A percentile compares a stretch with the other conserved stretches of the same genome.
phyloP scores from a whole-genome alignment of 2,888 invertebrate species.

The Acleris emargana region DNA sequence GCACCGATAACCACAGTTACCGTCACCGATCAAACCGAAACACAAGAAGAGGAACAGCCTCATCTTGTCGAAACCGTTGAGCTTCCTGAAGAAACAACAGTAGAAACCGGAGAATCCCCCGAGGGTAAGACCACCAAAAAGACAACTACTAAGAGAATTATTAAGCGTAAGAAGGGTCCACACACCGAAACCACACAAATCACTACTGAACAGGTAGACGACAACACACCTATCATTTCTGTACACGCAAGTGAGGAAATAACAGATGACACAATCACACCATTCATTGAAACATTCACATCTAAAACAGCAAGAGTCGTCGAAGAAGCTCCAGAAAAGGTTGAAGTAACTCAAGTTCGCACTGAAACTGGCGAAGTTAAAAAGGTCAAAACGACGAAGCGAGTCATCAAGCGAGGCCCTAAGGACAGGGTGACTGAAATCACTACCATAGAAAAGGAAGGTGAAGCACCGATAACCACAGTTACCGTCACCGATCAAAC shows the following conservation, averaged over 20 bases:
- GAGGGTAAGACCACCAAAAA: slow-evolving; percentile 55
- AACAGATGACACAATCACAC: too few species aligned
- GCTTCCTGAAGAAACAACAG: slow-evolving; percentile 58
- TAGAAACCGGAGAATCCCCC: slow-evolving; percentile 45
- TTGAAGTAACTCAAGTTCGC: too few species aligned
- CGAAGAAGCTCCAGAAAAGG: slow-evolving; percentile 40
- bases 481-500: too few species aligned
- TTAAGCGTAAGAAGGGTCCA: slow-evolving; percentile 65
- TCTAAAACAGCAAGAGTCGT: slow-evolving; percentile 39
- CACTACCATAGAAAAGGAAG: background rate
- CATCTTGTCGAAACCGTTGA: slow-evolving; percentile 42
- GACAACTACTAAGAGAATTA: slow-evolving; percentile 57
- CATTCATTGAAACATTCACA: too few species aligned
- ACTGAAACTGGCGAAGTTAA: too few species aligned
- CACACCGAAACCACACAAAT: slow-evolving; percentile 49
- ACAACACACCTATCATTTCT: slow-evolving; percentile 51
- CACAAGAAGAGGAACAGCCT: slow-evolving; percentile 40
- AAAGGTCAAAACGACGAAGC: too few species aligned
- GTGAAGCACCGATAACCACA: too few species aligned
- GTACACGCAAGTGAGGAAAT: too few species aligned
- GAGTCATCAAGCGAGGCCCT: slow-evolving; percentile 39
- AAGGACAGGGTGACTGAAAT: slow-evolving; percentile 61
- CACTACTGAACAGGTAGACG: slow-evolving; percentile 38
- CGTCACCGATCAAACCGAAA: slow-evolving; percentile 57
- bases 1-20: slow-evolving; percentile 39